phyloP scores from a whole-genome alignment of 64 coral and sea anemone genomes.

The Acropora tenuis region DNA sequence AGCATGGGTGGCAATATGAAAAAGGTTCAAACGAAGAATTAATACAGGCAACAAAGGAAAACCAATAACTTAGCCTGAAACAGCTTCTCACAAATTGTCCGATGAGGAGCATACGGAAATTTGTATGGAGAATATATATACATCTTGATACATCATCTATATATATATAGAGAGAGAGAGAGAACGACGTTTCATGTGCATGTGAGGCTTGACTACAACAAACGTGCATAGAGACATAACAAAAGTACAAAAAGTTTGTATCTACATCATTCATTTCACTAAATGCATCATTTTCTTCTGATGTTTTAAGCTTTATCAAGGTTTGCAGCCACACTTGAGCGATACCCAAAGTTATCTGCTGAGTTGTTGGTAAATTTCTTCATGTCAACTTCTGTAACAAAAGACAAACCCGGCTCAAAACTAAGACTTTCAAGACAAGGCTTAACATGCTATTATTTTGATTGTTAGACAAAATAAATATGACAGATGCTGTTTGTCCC shows the following conservation, averaged over 20 bases:
- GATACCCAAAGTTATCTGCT: background rate
- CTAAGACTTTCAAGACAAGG: background rate
- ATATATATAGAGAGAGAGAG: background rate
- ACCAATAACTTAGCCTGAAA: too few relatives aligned
- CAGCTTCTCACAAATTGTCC: too few relatives aligned
- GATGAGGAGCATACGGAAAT: too few relatives aligned
- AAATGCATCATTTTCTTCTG: background rate
- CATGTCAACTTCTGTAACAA: background rate
- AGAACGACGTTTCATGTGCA: background rate
- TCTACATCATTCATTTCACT: background rate
- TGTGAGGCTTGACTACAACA: background rate
- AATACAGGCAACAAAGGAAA: too few relatives aligned
- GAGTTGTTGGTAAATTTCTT: background rate
- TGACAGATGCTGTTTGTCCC: too few relatives aligned
- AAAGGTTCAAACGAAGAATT: too few relatives aligned
- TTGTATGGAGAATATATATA: too few relatives aligned
- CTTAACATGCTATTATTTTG: background rate
- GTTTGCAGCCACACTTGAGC: background rate
- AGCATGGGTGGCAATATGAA: too few relatives aligned
- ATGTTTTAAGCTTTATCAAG: slow-evolving; percentile 14
- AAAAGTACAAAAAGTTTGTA: background rate
- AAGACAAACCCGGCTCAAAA: background rate
- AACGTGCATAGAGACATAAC: background rate
- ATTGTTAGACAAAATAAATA: background rate
- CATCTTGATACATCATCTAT: too few relatives aligned